Evolutionary conservation across 2,113 vertebrate species (phyloP).

Genomic region (Cercocebus atys): DNA sequence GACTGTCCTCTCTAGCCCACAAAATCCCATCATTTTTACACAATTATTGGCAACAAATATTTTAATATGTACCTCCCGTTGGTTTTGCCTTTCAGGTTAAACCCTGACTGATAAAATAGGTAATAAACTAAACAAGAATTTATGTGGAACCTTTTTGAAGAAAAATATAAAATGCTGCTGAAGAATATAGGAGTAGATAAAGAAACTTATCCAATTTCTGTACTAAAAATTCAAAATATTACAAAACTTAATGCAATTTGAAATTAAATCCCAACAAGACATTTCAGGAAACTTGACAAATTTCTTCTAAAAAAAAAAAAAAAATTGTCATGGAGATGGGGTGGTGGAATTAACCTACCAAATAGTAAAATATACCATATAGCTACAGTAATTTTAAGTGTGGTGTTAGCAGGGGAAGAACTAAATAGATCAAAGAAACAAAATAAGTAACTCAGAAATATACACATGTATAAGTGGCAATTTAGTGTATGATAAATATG

Average conservation of each 20-base stretch:
- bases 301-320: background rate
- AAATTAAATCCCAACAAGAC: background rate
- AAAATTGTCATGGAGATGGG: background rate
- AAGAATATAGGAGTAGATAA: background rate
- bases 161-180: background rate
- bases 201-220: background rate
- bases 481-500: background rate
- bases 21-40: background rate
- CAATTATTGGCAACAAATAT: background rate
- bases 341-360: background rate
- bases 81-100: background rate
- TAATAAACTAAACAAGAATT: background rate
- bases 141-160: background rate
- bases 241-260: background rate
- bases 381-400: too few species aligned
- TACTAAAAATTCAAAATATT: background rate
- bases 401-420: too few species aligned
- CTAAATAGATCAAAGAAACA: too few species aligned
- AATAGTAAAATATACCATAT: background rate
- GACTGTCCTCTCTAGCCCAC: background rate
- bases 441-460: too few species aligned
- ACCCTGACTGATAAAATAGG: background rate
- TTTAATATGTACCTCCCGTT: background rate
- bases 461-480: too few species aligned
- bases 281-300: background rate